Conservation (phyloP, 2,888 invertebrate species). For the Epicampocera succincta region DNA sequence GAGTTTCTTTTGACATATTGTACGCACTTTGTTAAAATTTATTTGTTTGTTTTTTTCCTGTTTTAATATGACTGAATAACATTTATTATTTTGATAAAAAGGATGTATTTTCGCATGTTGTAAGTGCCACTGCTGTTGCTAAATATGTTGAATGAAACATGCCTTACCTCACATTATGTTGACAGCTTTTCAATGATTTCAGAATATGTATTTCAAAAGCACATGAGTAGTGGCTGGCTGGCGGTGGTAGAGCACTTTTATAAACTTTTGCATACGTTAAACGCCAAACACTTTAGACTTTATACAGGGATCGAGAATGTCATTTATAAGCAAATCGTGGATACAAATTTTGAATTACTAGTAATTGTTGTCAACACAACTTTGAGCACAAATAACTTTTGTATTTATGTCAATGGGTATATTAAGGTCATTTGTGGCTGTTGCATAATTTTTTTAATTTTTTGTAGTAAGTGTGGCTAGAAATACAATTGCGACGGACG, state of each 20-base stretch:
- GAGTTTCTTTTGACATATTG: slow-evolving; percentile 23
- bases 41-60: slow-evolving; percentile 13
- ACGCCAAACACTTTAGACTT: no score
- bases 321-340: no score
- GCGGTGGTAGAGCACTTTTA: slow-evolving; percentile 17
- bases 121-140: slow-evolving; percentile 25
- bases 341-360: no score
- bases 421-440: no score
- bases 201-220: slow-evolving; percentile 28
- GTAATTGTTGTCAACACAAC: no score
- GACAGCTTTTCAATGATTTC: slow-evolving; percentile 50
- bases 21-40: slow-evolving; percentile 1
- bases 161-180: slow-evolving; percentile 33
- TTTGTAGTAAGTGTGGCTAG: no score
- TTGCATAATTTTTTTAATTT: no score
- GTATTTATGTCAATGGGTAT: no score
- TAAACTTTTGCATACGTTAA: neutral
- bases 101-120: neutral
- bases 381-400: no score
- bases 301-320: no score
- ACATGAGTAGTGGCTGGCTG: neutral
- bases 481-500: no score
- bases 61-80: slow-evolving; percentile 50
- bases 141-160: slow-evolving; percentile 40
- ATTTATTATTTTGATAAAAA: slow-evolving; percentile 25